A percentile compares a stretch with the other conserved stretches of the same genome.
Conservation (phyloP, 1,140 invertebrate species). For the Drosophila chauvacae region DNA sequence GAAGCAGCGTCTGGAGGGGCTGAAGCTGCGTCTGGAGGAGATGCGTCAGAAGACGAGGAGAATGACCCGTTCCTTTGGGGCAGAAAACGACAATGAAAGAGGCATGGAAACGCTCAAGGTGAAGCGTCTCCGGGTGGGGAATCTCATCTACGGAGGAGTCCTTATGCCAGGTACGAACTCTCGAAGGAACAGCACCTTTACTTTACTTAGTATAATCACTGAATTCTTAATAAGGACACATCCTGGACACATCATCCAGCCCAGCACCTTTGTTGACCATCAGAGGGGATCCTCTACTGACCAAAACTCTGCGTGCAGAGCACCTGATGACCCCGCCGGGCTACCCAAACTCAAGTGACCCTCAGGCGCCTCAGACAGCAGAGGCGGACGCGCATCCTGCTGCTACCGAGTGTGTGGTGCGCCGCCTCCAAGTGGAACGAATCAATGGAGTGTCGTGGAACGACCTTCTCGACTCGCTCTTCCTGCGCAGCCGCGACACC, state of each 20-base stretch:
- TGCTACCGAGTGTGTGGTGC: constrained; percentile 31
- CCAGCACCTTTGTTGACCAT: constrained; percentile 45
- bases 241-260: constrained; percentile 19
- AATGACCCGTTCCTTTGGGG: constrained; percentile 54
- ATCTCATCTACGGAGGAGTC: constrained; percentile 63
- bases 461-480: constrained; percentile 66
- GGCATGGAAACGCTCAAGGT: constrained; percentile 46
- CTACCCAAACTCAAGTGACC: constrained; percentile 1
- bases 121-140: constrained; percentile 55
- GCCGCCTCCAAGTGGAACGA: constrained; percentile 50
- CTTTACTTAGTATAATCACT: too few relatives aligned
- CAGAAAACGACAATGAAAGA: constrained; percentile 19
- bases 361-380: background rate
- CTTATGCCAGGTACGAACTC: constrained; percentile 58
- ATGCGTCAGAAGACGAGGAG: constrained; percentile 35
- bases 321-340: constrained; percentile 41
- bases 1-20: constrained; percentile 33
- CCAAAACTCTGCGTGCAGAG: constrained; percentile 30
- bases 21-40: constrained; percentile 41
- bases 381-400: background rate
- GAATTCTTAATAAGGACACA: constrained; percentile 34
- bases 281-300: constrained; percentile 4
- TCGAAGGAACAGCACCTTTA: accelerated
- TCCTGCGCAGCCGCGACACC: constrained; percentile 63
- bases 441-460: constrained; percentile 70